These are phyloP conservation scores for Apotomis turbidana DNA, from an alignment of 2,888 invertebrate genomes.

Conservation along the genomic window DNA sequence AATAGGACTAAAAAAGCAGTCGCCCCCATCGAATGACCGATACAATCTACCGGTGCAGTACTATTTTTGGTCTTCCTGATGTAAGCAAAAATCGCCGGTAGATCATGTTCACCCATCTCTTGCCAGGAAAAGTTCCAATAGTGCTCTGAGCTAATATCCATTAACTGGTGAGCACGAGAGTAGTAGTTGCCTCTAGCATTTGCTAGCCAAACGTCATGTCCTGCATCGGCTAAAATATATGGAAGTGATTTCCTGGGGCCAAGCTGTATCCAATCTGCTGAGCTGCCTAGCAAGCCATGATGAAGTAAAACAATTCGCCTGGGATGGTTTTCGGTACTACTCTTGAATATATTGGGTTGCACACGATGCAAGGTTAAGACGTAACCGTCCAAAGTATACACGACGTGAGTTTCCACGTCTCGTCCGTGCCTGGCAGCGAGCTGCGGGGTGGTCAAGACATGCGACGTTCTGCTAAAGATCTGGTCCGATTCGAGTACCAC, in stretches of 20 bases:
- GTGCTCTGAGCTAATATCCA: slow-evolving; percentile 50
- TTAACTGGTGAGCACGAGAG: slow-evolving; percentile 60
- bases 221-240: slow-evolving; percentile 79
- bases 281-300: slow-evolving; percentile 71
- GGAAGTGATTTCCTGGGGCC: slow-evolving; percentile 67
- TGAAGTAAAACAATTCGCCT: slow-evolving; percentile 63
- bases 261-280: slow-evolving; percentile 72
- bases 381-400: slow-evolving; percentile 66
- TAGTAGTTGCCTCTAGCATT: slow-evolving; percentile 75
- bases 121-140: slow-evolving; percentile 71
- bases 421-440: slow-evolving; percentile 63
- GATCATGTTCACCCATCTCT: slow-evolving; percentile 68
- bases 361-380: slow-evolving; percentile 65
- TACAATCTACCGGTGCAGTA: slow-evolving; percentile 58
- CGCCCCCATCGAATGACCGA: slow-evolving; percentile 74
- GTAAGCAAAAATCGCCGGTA: slow-evolving; percentile 65
- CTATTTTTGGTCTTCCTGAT: slow-evolving; percentile 56
- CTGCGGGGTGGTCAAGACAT: slow-evolving; percentile 58
- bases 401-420: slow-evolving; percentile 61
- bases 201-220: slow-evolving; percentile 85
- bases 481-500: not conserved
- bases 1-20: slow-evolving; percentile 65
- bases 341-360: slow-evolving; percentile 32
- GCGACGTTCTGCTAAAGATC: not conserved
- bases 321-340: not conserved